These are phyloP conservation scores for Etheostoma perlongum DNA, from an alignment of 2,797 vertebrate genomes.

Conservation along the genomic window DNA sequence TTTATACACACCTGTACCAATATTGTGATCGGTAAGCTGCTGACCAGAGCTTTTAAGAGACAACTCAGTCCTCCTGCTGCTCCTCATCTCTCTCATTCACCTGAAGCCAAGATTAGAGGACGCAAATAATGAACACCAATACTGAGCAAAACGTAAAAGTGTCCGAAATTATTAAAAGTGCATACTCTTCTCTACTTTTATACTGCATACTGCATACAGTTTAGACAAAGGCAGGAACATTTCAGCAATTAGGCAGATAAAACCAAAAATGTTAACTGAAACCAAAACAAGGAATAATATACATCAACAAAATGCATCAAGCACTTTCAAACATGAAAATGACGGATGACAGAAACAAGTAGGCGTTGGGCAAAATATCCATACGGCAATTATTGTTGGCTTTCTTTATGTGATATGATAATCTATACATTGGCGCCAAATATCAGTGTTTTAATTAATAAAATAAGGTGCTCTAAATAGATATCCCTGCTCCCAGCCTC, in stretches of 20 bases:
- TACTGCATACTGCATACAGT: neutral
- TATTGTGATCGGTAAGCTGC: conserved; percentile 82
- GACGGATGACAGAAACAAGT: neutral
- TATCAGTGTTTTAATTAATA: no score
- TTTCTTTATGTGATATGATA: no score
- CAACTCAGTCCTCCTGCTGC: conserved; percentile 84
- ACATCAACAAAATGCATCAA: conserved; percentile 13
- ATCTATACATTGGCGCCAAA: no score
- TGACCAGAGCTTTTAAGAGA: conserved; percentile 81
- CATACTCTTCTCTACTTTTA: neutral
- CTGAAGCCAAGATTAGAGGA: conserved; percentile 71
- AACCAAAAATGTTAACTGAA: conserved; percentile 8
- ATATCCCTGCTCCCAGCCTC: no score
- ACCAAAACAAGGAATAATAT: neutral
- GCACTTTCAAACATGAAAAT: neutral
- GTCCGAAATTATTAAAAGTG: neutral
- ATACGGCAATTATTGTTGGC: no score
- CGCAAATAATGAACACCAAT: conserved; percentile 7
- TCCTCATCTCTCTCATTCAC: conserved; percentile 90
- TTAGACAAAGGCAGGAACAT: neutral
- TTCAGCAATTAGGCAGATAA: neutral
- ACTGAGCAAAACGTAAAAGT: neutral
- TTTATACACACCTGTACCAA: conserved; percentile 83
- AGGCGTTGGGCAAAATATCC: no score
- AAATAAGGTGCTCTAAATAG: no score